These are phyloP conservation scores for Sebastes hopkinsi DNA, from an alignment of 2,797 vertebrate genomes.

Conservation along the genomic window DNA sequence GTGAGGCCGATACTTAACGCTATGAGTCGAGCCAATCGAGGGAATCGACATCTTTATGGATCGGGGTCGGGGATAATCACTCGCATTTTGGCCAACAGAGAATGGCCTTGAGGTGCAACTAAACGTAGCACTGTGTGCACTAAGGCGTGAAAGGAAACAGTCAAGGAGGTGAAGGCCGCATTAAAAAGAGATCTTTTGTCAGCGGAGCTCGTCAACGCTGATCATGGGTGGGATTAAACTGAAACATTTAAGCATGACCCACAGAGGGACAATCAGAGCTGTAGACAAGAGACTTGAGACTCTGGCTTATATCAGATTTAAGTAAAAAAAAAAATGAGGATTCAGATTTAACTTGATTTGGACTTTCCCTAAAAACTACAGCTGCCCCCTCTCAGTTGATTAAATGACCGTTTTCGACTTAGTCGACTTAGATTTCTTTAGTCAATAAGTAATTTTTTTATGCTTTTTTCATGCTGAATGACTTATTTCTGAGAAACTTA, in stretches of 20 bases:
- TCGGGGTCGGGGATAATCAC: constrained; percentile 29
- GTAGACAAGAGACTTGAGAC: neutral
- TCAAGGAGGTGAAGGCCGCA: constrained; percentile 8
- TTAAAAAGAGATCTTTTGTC: constrained; percentile 18
- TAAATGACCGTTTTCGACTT: neutral
- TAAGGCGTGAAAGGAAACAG: constrained; percentile 20
- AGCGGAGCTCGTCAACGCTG: constrained; percentile 4
- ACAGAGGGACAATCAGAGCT: neutral
- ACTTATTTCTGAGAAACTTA: neutral
- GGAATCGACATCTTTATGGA: constrained; percentile 37
- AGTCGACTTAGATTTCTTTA: neutral
- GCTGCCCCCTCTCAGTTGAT: neutral
- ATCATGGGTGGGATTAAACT: constrained; percentile 15
- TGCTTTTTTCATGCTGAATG: neutral
- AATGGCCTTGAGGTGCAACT: constrained; percentile 42
- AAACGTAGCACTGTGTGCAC: neutral
- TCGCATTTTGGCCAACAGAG: constrained; percentile 21
- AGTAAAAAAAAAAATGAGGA: neutral
- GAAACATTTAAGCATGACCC: neutral
- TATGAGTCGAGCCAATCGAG: constrained; percentile 32
- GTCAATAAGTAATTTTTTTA: neutral
- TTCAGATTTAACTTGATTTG: neutral
- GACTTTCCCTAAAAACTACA: fast-evolving
- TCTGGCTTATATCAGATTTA: neutral
- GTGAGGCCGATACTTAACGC: constrained; percentile 24